phyloP scores from a whole-genome alignment of 2,113 vertebrate species.

The Pterophyllum scalare region DNA sequence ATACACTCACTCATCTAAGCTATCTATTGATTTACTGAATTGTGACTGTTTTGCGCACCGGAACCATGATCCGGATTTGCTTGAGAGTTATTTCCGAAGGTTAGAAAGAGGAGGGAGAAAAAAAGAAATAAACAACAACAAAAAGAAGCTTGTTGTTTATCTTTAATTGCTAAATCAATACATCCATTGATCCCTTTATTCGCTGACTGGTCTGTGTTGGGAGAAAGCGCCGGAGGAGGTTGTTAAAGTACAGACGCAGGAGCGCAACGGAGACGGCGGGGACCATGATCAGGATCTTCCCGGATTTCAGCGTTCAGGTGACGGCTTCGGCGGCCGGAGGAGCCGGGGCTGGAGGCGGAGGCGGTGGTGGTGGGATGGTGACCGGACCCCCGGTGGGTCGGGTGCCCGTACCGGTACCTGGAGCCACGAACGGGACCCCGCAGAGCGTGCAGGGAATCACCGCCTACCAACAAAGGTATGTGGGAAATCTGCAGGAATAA shows the following conservation, averaged over 20 bases:
- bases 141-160: background rate
- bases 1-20: constrained; percentile 22
- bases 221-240: constrained; percentile 10
- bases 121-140: background rate
- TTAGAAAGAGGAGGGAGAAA: constrained; percentile 21
- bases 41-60: constrained; percentile 60
- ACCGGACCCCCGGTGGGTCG: constrained; percentile 88
- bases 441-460: constrained; percentile 93
- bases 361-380: constrained; percentile 85
- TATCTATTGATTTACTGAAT: background rate
- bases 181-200: constrained; percentile 71
- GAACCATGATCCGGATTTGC: constrained; percentile 89
- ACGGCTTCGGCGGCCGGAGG: constrained; percentile 91
- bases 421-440: constrained; percentile 91
- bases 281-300: constrained; percentile 98
- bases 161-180: background rate
- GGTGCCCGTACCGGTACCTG: constrained; percentile 77
- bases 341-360: constrained; percentile 85
- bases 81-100: constrained; percentile 64
- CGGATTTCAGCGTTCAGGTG: constrained; percentile 99
- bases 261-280: constrained; percentile 58
- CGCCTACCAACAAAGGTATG: constrained; percentile 97
- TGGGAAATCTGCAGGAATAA: constrained; percentile 16
- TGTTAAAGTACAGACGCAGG: constrained; percentile 27
- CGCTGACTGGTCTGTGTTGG: constrained; percentile 34